A percentile compares a stretch with the other conserved stretches of the same genome.
phyloP scores from a whole-genome alignment of 2,888 invertebrate species.

The Cordilura impudica region DNA sequence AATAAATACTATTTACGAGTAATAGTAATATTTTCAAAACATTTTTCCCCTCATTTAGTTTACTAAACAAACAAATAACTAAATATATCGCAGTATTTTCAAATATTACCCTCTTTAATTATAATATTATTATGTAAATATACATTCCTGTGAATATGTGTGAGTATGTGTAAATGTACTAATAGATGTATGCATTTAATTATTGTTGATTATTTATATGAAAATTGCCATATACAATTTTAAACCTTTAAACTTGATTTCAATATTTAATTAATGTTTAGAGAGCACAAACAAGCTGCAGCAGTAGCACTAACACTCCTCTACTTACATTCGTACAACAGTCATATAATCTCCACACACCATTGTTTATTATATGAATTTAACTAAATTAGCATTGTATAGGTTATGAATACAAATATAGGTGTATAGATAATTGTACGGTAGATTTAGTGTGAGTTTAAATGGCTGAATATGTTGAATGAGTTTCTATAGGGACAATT shows the following conservation, averaged over 20 bases:
- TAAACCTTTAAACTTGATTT: conserved; percentile 56
- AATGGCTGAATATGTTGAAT: background rate
- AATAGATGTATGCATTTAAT: conserved; percentile 27
- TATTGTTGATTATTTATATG: conserved; percentile 51
- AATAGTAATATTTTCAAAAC: background rate
- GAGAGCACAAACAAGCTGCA: background rate
- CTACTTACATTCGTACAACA: too few relatives aligned
- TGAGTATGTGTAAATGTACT: background rate
- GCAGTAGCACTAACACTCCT: too few relatives aligned
- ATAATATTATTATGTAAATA: background rate
- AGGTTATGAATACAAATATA: background rate
- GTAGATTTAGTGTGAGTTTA: background rate
- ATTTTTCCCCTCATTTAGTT: background rate
- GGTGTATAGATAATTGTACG: background rate
- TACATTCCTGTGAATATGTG: too few relatives aligned
- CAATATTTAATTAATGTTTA: conserved; percentile 52
- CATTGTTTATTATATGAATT: background rate
- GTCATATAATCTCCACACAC: background rate
- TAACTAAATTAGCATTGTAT: background rate
- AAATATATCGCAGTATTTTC: background rate
- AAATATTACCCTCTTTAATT: background rate
- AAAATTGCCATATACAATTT: conserved; percentile 43
- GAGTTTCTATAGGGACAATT: too few relatives aligned
- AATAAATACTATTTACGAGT: too few relatives aligned
- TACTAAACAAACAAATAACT: too few relatives aligned